phyloP scores from a whole-genome alignment of 1,140 invertebrate species.

The Agrypnia vestita region DNA sequence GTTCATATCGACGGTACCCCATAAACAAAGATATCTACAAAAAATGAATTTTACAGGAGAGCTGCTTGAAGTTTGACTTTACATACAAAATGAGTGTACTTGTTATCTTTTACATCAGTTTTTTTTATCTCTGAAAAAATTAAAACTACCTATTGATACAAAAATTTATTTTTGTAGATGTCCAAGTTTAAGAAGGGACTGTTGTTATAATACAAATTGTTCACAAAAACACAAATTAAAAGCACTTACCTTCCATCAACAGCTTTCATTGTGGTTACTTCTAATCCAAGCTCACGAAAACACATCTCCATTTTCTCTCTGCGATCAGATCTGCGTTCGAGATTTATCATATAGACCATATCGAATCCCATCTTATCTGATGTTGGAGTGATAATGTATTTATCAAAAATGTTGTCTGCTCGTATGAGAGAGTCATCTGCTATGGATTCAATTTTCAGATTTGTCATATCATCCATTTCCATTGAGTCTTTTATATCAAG shows the following conservation, averaged over 20 bases:
- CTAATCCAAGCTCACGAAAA: slow-evolving; percentile 87
- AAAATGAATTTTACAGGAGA: too few species aligned
- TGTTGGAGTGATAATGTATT: slow-evolving; percentile 72
- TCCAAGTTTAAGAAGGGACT: too few species aligned
- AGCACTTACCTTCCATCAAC: slow-evolving; percentile 89
- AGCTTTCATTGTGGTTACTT: slow-evolving; percentile 83
- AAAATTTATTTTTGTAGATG: too few species aligned
- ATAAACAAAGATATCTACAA: too few species aligned
- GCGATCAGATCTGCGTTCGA: slow-evolving; percentile 86
- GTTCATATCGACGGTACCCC: too few species aligned
- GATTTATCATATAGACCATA: slow-evolving; percentile 93
- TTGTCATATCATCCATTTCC: slow-evolving; percentile 79
- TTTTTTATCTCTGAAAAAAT: too few species aligned
- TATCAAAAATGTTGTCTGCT: slow-evolving; percentile 64
- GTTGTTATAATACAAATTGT: too few species aligned
- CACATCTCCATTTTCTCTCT: slow-evolving; percentile 83
- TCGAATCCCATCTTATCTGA: slow-evolving; percentile 80
- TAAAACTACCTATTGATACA: too few species aligned
- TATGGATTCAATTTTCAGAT: slow-evolving; percentile 79
- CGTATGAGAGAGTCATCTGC: slow-evolving; percentile 65
- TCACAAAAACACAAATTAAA: background rate
- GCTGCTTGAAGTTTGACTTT: too few species aligned
- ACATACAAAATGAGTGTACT: too few species aligned
- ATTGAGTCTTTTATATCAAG: slow-evolving; percentile 81
- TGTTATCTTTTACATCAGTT: too few species aligned